Conservation (phyloP, 2,113 vertebrate genomes). For the Melanerpes aurifrons region DNA sequence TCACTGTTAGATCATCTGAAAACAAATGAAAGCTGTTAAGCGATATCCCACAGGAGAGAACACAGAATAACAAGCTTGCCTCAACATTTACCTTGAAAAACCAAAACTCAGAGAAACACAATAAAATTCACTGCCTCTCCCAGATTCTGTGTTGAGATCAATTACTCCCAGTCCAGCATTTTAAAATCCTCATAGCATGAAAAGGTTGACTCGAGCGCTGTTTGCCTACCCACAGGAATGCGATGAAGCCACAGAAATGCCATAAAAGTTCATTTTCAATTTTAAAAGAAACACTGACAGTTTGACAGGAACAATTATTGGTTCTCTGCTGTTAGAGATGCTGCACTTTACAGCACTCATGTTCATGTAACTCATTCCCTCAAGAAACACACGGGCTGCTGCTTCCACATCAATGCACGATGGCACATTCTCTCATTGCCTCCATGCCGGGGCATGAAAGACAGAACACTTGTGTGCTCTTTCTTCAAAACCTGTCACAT, state of each 20-base stretch:
- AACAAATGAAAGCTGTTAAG: slow-evolving; percentile 44
- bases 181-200: not conserved
- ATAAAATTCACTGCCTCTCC: not conserved
- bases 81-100: not conserved
- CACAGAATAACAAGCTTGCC: not conserved
- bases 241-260: not conserved
- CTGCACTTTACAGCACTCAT: not conserved
- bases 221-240: not conserved
- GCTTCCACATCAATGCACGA: not conserved
- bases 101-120: not conserved
- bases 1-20: slow-evolving; percentile 71
- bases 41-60: not conserved
- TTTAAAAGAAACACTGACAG: not conserved
- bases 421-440: not conserved
- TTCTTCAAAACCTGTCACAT: not conserved
- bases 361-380: not conserved
- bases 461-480: rapidly evolving
- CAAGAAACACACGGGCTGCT: not conserved
- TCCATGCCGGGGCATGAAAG: not conserved
- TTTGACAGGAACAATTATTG: not conserved
- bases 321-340: not conserved
- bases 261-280: not conserved
- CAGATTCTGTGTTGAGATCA: not conserved
- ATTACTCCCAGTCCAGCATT: not conserved
- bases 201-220: not conserved